These are phyloP conservation scores for Podarcis lilfordi DNA, from an alignment of 2,797 vertebrate genomes.

Conservation along the genomic window DNA sequence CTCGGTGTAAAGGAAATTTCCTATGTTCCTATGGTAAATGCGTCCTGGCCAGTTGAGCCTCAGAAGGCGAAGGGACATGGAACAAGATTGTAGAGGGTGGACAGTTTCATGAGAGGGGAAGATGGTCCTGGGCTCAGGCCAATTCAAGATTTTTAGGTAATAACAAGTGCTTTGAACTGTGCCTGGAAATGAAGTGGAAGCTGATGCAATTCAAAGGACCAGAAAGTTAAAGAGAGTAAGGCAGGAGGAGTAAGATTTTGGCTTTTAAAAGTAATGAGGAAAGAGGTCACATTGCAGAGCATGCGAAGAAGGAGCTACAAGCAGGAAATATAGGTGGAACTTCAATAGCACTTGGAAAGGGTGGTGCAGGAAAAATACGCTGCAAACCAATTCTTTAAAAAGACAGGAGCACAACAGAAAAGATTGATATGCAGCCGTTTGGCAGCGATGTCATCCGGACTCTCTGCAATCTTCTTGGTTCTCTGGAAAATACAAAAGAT, in stretches of 20 bases:
- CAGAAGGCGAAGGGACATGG: neutral
- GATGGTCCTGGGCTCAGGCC: neutral
- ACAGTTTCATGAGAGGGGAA: neutral
- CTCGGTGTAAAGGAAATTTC: neutral
- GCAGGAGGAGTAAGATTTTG: no score
- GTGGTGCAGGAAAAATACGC: neutral
- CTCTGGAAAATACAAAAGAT: neutral
- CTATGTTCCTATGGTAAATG: neutral
- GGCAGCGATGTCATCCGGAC: neutral
- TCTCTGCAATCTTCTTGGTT: neutral
- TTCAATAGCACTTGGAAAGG: neutral
- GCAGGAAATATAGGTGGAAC: neutral
- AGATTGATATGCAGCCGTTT: neutral
- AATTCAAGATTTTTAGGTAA: neutral
- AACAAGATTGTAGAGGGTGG: neutral
- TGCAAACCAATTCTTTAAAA: neutral
- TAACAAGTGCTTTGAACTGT: neutral
- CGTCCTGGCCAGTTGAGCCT: neutral
- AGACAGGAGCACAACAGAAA: neutral
- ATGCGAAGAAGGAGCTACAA: neutral
- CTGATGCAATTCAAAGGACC: neutral
- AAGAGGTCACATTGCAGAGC: no score
- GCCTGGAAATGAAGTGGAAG: neutral
- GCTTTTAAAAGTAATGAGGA: no score
- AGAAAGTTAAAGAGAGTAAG: no score